phyloP scores from a whole-genome alignment of 2,113 vertebrate species.

The Proterorhinus semilunaris region DNA sequence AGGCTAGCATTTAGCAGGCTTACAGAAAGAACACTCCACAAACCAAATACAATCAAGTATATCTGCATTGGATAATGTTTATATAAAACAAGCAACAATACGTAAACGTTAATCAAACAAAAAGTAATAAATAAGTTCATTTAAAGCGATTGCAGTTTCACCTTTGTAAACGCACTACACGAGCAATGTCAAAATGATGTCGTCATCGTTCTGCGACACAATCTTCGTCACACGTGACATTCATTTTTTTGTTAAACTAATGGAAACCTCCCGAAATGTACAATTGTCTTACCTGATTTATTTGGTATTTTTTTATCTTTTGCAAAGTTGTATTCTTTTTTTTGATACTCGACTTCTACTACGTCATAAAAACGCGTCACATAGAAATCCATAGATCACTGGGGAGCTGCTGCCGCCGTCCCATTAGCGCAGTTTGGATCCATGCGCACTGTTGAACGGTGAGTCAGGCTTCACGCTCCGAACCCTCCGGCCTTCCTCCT shows the following conservation, averaged over 20 bases:
- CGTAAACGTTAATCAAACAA: background rate
- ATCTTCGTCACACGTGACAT: background rate
- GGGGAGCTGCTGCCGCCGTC: slow-evolving; percentile 10
- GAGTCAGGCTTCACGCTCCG: slow-evolving; percentile 7
- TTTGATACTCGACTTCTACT: rapidly evolving
- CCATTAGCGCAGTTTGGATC: background rate
- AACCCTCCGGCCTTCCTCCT: background rate
- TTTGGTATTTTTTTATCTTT: too few relatives aligned
- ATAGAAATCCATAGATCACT: background rate
- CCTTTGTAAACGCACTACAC: background rate
- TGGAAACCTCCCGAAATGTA: too few relatives aligned
- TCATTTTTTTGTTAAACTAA: too few relatives aligned
- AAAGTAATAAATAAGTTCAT: background rate
- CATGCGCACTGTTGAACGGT: background rate
- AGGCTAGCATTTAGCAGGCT: slow-evolving; percentile 32
- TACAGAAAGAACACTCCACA: background rate
- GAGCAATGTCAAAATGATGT: slow-evolving; percentile 1
- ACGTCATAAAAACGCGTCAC: slow-evolving; percentile 35
- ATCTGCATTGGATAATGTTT: background rate
- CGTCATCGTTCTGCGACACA: background rate
- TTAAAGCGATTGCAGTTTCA: background rate
- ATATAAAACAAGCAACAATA: background rate
- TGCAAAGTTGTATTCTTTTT: too few relatives aligned
- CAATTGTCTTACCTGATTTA: too few relatives aligned
- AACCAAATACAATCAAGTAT: slow-evolving; percentile 2